phyloP scores from a whole-genome alignment of 1,140 invertebrate species.

The Nautilus pompilius region DNA sequence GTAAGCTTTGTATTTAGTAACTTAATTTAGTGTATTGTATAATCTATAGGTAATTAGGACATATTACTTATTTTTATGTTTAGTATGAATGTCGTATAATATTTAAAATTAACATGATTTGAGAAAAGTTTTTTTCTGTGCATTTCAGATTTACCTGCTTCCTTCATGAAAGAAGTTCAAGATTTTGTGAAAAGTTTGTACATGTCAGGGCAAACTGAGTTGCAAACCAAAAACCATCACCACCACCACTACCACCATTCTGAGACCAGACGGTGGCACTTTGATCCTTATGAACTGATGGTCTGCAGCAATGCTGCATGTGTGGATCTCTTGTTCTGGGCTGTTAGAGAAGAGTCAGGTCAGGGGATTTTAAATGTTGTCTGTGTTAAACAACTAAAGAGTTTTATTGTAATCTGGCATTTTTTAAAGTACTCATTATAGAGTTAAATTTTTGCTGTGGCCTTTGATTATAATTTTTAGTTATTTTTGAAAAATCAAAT shows the following conservation, averaged over 20 bases:
- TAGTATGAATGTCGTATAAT: too few relatives aligned
- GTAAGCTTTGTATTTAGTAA: not conserved
- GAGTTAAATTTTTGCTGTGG: too few relatives aligned
- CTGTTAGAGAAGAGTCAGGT: slow-evolving; percentile 95
- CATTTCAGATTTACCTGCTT: slow-evolving; percentile 71
- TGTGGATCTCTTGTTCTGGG: slow-evolving; percentile 96
- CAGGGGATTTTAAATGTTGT: too few relatives aligned
- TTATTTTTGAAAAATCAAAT: too few relatives aligned
- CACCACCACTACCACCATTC: slow-evolving; percentile 23
- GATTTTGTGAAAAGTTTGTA: slow-evolving; percentile 86
- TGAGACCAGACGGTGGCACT: slow-evolving; percentile 55
- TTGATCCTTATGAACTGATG: slow-evolving; percentile 84
- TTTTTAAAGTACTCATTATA: too few relatives aligned
- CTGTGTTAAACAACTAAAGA: too few relatives aligned
- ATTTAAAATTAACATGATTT: too few relatives aligned
- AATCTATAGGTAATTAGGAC: not conserved
- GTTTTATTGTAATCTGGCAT: too few relatives aligned
- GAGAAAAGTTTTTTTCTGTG: too few relatives aligned
- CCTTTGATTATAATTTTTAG: too few relatives aligned
- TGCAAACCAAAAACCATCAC: slow-evolving; percentile 53
- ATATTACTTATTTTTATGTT: too few relatives aligned
- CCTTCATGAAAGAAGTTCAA: slow-evolving; percentile 92
- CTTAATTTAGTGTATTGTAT: not conserved
- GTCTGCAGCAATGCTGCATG: slow-evolving; percentile 96
- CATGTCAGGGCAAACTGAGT: slow-evolving; percentile 85